Evolutionary conservation across 2,888 invertebrate genomes (phyloP), one percentile per base, ranked within the genome.

Genomic region (Drosophila mayaguana): DNA sequence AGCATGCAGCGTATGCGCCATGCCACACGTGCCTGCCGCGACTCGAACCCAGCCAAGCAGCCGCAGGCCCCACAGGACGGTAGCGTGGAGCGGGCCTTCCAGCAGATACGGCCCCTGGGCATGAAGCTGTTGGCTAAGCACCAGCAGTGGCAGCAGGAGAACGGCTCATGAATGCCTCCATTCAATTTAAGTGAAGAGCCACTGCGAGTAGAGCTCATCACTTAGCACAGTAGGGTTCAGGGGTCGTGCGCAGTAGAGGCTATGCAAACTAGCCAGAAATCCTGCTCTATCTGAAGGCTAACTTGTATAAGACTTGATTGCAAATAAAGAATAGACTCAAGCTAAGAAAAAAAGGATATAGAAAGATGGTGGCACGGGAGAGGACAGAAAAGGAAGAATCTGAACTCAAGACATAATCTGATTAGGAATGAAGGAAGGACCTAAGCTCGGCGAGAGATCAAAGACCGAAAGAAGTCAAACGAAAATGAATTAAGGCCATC

Each of bases 1-100:
- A 95, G 96, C 64, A 98, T 98, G 97, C 94, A 94, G 34, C 95
- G 95, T 32, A 94, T 98, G 28, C 94, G 97, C 88, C 96, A 63
- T 40, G 89, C 71, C 45, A 84, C 88, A 16, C 68, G 72, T 8
- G 62, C 53, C 9, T 11, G 18, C 12, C 50, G 45, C 1, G 63
- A 54, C 0, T 1, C 63, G 5, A 48, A 2, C 2, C 20, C 42
- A 12, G 56, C 20, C n/a, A 81, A 72, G 28, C 87, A 87, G 9
- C 7, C 76, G 0, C 72, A 50, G 1, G 63, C 74, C 2, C 32
- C 55, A 43, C 56, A 65, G 18, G 83, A 68, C 32, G 64, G 55
- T 11, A 34, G 16, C 8, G 6, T 92, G 53, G 84, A 89, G 67
- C 65, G 75, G 6, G 92, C 93, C 40, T 91, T 93, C 38, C 71